phyloP scores from a whole-genome alignment of 2,113 vertebrate genomes.

The Pandion haliaetus region DNA sequence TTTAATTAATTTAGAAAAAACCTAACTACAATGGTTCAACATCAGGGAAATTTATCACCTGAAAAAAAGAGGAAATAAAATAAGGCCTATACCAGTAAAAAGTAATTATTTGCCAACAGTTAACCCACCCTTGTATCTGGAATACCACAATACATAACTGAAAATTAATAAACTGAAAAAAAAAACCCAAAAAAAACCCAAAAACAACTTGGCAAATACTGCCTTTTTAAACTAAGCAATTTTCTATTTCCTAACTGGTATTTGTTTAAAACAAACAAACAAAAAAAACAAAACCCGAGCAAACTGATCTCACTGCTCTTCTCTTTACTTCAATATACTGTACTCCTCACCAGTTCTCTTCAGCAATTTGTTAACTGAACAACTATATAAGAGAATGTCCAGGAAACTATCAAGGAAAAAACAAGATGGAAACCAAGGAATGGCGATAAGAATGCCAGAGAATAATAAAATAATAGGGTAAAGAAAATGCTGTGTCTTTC shows the following conservation, averaged over 20 bases:
- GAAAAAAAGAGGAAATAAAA: neutral
- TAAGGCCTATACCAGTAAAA: neutral
- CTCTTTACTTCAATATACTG: neutral
- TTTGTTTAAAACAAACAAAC: neutral
- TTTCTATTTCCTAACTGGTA: neutral
- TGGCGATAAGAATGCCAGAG: neutral
- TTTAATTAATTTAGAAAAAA: neutral
- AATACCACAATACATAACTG: neutral
- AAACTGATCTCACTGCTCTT: neutral
- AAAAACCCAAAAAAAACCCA: too few species aligned
- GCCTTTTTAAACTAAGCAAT: neutral
- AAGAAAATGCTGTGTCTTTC: neutral
- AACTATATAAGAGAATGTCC: neutral
- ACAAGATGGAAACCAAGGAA: neutral
- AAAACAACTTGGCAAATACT: neutral
- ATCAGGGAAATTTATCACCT: neutral
- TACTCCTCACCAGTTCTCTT: neutral
- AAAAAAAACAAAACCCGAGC: neutral
- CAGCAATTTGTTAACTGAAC: neutral
- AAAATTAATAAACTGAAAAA: neutral
- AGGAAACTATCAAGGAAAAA: neutral
- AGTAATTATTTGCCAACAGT: neutral
- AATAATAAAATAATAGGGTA: neutral
- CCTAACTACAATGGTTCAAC: neutral
- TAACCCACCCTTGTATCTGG: neutral